These are phyloP conservation scores for Acrocephalus kingi DNA, from an alignment of 2,113 vertebrate genomes.

Conservation along the genomic window DNA sequence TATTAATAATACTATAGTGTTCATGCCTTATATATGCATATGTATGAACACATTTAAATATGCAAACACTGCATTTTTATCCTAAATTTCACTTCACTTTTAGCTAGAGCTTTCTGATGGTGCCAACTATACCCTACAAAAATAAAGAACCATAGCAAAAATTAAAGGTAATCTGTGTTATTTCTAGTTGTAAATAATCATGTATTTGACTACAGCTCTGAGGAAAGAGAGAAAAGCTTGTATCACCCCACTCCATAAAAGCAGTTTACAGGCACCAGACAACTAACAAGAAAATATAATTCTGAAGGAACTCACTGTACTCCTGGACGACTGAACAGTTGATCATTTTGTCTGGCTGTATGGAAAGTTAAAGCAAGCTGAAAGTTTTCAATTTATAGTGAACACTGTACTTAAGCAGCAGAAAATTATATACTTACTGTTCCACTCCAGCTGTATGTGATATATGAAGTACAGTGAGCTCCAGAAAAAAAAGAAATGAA, in stretches of 20 bases:
- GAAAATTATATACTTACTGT: slow-evolving; percentile 28
- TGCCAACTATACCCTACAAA: neutral
- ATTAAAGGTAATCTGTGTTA: neutral
- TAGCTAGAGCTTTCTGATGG: neutral
- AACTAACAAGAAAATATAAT: neutral
- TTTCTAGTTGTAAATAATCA: neutral
- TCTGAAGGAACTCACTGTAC: neutral
- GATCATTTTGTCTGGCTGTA: neutral
- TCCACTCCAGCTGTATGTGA: neutral
- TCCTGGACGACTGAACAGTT: neutral
- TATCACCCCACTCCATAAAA: neutral
- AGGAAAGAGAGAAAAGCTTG: neutral
- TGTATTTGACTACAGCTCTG: neutral
- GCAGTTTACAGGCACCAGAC: neutral
- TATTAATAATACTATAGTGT: neutral
- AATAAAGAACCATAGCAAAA: neutral
- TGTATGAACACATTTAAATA: neutral
- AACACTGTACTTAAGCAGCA: slow-evolving; percentile 7
- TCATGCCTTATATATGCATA: neutral
- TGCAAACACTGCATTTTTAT: neutral
- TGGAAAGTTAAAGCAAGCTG: neutral
- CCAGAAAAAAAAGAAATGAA: neutral
- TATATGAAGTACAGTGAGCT: neutral
- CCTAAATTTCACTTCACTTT: neutral
- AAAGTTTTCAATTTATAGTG: slow-evolving; percentile 37